These are phyloP conservation scores for Alcedo atthis DNA, from an alignment of 2,797 vertebrate genomes.

Conservation along the genomic window DNA sequence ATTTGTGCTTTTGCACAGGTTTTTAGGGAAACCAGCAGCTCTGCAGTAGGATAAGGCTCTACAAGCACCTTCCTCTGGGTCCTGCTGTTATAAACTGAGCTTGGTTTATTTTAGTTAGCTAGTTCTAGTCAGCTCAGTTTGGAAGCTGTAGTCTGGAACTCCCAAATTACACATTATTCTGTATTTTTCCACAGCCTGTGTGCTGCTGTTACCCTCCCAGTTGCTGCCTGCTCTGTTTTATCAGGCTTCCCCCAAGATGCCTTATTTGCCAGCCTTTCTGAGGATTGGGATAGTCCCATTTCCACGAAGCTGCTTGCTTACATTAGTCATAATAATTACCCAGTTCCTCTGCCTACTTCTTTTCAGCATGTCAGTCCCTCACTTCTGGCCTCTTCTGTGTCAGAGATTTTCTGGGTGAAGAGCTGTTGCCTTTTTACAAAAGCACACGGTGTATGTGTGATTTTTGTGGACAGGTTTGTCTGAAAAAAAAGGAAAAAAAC, in stretches of 20 bases:
- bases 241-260: not conserved
- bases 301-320: not conserved
- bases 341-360: not conserved
- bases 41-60: not conserved
- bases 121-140: not conserved
- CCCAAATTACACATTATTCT: conserved; percentile 9
- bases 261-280: not conserved
- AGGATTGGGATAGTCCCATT: not conserved
- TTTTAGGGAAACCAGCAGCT: not conserved
- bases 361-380: not conserved
- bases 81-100: conserved; percentile 9
- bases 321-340: not conserved
- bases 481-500: not conserved
- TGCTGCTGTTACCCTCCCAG: not conserved
- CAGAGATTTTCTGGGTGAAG: not conserved
- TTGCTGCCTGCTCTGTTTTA: not conserved
- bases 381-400: not conserved
- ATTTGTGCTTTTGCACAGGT: not conserved
- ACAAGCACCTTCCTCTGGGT: not conserved
- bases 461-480: not conserved
- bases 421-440: not conserved
- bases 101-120: not conserved
- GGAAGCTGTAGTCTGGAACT: conserved; percentile 13
- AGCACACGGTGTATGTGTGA: not conserved
- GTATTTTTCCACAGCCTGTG: not conserved